Conservation (phyloP, 2,888 invertebrate species). For the Nycteola revayana region DNA sequence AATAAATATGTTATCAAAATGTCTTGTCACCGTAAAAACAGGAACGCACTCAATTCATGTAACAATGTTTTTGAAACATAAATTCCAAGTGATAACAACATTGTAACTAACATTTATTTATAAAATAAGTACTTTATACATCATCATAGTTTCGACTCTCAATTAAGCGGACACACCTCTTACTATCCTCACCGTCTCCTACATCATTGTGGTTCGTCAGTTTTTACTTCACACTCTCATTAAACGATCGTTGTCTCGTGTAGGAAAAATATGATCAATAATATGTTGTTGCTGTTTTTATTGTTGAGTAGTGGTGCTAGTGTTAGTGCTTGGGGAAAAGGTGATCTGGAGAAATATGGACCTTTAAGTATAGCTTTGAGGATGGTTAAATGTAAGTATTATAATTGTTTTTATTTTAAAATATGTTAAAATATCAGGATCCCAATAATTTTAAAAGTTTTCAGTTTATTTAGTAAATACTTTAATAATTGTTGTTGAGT, state of each 20-base stretch:
- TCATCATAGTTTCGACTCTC: too few relatives aligned
- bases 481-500: too few relatives aligned
- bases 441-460: too few relatives aligned
- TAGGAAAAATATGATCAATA: constrained; percentile 10
- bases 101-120: too few relatives aligned
- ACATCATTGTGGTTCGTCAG: background rate
- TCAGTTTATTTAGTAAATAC: too few relatives aligned
- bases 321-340: constrained; percentile 42
- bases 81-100: too few relatives aligned
- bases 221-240: background rate
- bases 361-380: constrained; percentile 57
- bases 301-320: background rate
- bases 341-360: constrained; percentile 64
- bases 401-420: background rate
- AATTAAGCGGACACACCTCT: constrained; percentile 3
- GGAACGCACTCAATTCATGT: too few relatives aligned
- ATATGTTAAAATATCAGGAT: too few relatives aligned
- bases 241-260: background rate
- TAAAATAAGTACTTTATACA: too few relatives aligned
- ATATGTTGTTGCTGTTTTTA: constrained; percentile 15
- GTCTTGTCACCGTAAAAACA: too few relatives aligned
- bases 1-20: too few relatives aligned
- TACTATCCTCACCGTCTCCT: background rate
- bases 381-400: constrained; percentile 64
- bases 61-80: too few relatives aligned